phyloP scores from a whole-genome alignment of 2,888 invertebrate genomes.

The Pollenia griseotomentosa region DNA sequence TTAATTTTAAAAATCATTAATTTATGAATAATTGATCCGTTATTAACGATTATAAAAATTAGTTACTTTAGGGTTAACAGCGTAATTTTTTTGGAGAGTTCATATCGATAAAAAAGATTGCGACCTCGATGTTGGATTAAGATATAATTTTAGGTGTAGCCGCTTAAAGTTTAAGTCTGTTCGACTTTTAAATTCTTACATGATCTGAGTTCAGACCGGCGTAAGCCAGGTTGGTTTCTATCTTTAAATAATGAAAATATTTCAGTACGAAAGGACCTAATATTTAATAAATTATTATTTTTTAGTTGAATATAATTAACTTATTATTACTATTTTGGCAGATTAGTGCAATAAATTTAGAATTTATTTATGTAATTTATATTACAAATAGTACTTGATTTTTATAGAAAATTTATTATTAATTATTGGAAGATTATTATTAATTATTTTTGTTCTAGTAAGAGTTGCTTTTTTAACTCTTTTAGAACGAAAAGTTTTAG shows the following conservation, averaged over 20 bases:
- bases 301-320: slow-evolving; percentile 81
- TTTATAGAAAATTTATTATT: too few species aligned
- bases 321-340: slow-evolving; percentile 84
- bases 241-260: slow-evolving; percentile 84
- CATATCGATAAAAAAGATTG: slow-evolving; percentile 90
- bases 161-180: slow-evolving; percentile 88
- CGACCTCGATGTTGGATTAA: slow-evolving; percentile 96
- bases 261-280: slow-evolving; percentile 92
- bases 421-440: slow-evolving; percentile 82
- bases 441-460: slow-evolving; percentile 87
- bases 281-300: slow-evolving; percentile 84
- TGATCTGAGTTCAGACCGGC: slow-evolving; percentile 94
- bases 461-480: slow-evolving; percentile 90
- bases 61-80: slow-evolving; percentile 95
- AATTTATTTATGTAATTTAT: too few species aligned
- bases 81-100: slow-evolving; percentile 91
- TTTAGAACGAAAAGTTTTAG: slow-evolving; percentile 89
- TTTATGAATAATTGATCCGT: slow-evolving; percentile 86
- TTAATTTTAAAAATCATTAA: slow-evolving; percentile 83
- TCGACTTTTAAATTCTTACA: slow-evolving; percentile 93
- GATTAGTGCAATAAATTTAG: too few species aligned
- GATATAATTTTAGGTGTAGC: slow-evolving; percentile 87
- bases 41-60: slow-evolving; percentile 87
- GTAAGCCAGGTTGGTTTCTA: too few species aligned
- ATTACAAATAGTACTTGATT: too few species aligned